Base-by-base conservation (phyloP, 2,888 invertebrate species). In the Dynastes grantii region DNA sequence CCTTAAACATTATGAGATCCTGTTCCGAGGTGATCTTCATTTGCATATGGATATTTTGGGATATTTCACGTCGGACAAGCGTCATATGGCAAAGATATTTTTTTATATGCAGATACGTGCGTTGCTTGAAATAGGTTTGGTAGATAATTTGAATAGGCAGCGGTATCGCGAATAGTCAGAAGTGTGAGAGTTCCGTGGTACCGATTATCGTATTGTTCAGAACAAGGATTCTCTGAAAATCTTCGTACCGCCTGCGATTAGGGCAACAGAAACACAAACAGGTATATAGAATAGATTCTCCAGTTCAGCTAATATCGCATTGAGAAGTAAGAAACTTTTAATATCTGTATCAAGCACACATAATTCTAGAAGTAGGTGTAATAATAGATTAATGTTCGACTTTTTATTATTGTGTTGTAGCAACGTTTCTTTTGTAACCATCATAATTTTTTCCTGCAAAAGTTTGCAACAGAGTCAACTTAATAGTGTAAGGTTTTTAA, bases 1-100 rank as follows among this genome's bases (percentile, higher is more conserved):
- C 55, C 65, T 79, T 65, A 13, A 9, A 76, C 55, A 64, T 81
- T 65, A 79, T 82, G 81, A 51, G 65, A 65, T 78, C 83, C 83
- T 83, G 67, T 58, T 83, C 78, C 63, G 79, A 81, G 79, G 79
- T 80, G 81, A 82, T 81, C 82, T 82, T 83, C 83, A 83, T 83
- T 83, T 83, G 83, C 83, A 83, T 83, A 83, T 82, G 73, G 73
- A 73, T 73, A 73, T 73, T 73, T 73, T 58, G 45, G 73, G 40
- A 58, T 73, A 73, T 58, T 73, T 58, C 71, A 22, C 8, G 22
- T 32, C n/a, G 55, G 58, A 55, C 71, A 71, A 45, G 22, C 9
- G 73, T 61, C 73, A 73, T 73, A 73, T 73, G 58, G 22, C 58
- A 40, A 37, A 58, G 8, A 70, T 51, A 55, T 16, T 73, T 73